Base-by-base conservation (phyloP, 2,888 invertebrate species). In the Keiferia lycopersicella region DNA sequence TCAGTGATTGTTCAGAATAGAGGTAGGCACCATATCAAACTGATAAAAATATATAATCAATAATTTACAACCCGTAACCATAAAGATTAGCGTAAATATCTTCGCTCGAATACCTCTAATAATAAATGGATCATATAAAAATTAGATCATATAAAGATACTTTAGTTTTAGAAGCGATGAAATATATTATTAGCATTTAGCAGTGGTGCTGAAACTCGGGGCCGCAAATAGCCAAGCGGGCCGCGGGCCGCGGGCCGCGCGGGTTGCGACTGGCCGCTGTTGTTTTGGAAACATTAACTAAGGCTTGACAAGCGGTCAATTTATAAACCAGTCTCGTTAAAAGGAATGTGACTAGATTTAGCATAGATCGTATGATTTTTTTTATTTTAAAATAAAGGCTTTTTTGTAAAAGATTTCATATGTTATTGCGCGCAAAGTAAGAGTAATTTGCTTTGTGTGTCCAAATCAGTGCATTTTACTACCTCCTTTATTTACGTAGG, bases 261-360 rank as follows among this genome's bases (percentile, higher is more conserved):
- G n/a, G n/a, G 6, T 6, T 6, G 30, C 2, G 30, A 30, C 30
- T 2, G 38, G 86, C 71, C 82, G 73, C 76, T 71, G 82, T 86
- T 88, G 88, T 89, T 89, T 87, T 85, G 83, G 80, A 78, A 86
- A 85, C 88, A 90, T 91, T 89, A 89, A 89, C 88, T 84, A 85
- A 88, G 79, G 50, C 45, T 45, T n/a, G n/a, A n/a, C 45, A 45
- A 45, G 11, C 45, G 16, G 45, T 45, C 16, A 45, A 45, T 45
- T 45, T 45, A 45, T 45, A 45, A 45, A 45, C 45, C 45, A 16
- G 45, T 16, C 16, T 45, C 6, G 14, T 4, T 1, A 1, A 41
- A 45, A 16, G n/a, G 45, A 45, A 45, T 16, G n/a, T 12, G 41
- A 41, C n/a, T n/a, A n/a, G n/a, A n/a, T n/a, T n/a, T n/a, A n/a